These are phyloP conservation scores for Trialeurodes vaporariorum DNA, from an alignment of 1,140 invertebrate genomes.

Conservation along the genomic window DNA sequence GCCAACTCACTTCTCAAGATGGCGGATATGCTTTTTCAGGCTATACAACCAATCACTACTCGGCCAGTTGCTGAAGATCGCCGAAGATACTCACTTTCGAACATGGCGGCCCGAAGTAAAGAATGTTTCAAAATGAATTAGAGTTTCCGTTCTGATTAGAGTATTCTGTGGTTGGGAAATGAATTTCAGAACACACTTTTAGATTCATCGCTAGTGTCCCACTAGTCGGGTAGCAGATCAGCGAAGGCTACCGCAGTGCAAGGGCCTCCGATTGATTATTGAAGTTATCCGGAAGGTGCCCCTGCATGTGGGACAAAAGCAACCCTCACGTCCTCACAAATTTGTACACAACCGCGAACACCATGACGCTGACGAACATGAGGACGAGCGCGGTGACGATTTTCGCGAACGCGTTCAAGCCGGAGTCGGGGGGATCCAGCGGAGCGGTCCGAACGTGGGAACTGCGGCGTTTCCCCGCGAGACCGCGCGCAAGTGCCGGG, in stretches of 20 bases:
- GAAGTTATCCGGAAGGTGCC: neutral
- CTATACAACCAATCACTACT: too few relatives aligned
- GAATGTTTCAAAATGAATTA: too few relatives aligned
- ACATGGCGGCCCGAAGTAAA: too few relatives aligned
- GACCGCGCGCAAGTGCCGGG: slow-evolving; percentile 52
- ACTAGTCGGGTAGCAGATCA: neutral
- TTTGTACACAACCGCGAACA: slow-evolving; percentile 62
- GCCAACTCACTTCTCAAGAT: too few relatives aligned
- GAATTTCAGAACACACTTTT: too few relatives aligned
- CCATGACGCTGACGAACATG: slow-evolving; percentile 55
- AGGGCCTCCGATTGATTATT: slow-evolving; percentile 1
- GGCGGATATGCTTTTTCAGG: too few relatives aligned
- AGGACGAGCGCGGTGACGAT: slow-evolving; percentile 51
- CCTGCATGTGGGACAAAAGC: slow-evolving; percentile 43
- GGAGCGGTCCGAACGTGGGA: slow-evolving; percentile 29
- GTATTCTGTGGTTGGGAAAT: too few relatives aligned
- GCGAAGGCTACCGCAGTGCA: neutral
- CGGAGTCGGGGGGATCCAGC: slow-evolving; percentile 39
- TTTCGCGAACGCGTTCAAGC: slow-evolving; percentile 26
- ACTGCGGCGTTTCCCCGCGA: slow-evolving; percentile 48
- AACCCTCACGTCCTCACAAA: slow-evolving; percentile 63
- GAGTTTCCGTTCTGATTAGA: too few relatives aligned
- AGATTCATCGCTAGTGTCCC: too few relatives aligned
- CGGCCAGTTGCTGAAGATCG: too few relatives aligned
- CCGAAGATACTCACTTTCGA: too few relatives aligned